Base-by-base conservation (phyloP, 2,888 invertebrate genomes). In the Andrena flavipes region DNA sequence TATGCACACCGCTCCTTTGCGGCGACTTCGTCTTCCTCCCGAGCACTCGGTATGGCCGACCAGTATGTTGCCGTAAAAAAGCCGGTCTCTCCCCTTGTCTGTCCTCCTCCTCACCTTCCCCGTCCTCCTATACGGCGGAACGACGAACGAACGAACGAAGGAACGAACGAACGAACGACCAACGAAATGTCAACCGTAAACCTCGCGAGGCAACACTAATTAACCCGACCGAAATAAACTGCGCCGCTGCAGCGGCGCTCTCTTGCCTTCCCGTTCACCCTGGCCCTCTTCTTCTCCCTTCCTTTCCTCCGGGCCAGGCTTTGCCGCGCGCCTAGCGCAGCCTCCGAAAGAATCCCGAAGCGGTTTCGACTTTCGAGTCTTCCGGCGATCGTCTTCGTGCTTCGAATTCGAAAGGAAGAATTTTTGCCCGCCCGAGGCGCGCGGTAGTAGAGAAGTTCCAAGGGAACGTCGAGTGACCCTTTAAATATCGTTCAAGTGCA, bases 101-200 rank as follows among this genome's bases (percentile, higher is more conserved):
- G 78, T 88, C 84, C 88, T 83, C 85, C 88, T 83, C 84, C 84
- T 84, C 81, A 67, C 76, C 80, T 69, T 77, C 79, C 77, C 76
- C 86, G 64, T 80, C 71, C 82, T 71, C 80, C 74, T 80, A 80
- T 68, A 84, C 84, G 82, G 48, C 84, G 76, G 80, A 87, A 89
- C 88, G 87, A 86, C 88, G 90, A 86, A 85, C 80, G 86, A 87
- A 88, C 83, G 84, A 76, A 64, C 29, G 42, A 42, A 86, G 76
- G 86, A 87, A 88, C 83, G 84, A 78, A 63, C 59, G 81, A 59
- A 78, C 86, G 89, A 85, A 84, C 75, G 87, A 92, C 91, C 93
- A 92, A 92, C 93, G 92, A 93, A 93, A 93, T 93, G 93, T 93
- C 93, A 94, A 93, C 93, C 92, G 93, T 93, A 93, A 93, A 93